Base-by-base conservation (phyloP, 2,888 invertebrate species). In the Neoascia interrupta region DNA sequence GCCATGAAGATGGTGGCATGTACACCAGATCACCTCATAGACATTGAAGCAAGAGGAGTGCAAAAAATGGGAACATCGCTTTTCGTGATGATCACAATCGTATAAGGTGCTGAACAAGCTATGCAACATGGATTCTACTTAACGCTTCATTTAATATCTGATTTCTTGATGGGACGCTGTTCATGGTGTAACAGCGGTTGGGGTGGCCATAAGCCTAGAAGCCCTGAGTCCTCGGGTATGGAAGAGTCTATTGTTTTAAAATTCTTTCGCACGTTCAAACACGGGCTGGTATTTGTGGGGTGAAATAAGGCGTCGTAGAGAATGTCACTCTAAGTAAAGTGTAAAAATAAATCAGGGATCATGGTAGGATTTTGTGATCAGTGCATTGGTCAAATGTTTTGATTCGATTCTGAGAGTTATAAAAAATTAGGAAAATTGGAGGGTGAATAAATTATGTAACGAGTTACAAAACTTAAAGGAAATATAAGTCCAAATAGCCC, bases 1-100 rank as follows among this genome's bases (percentile, higher is more conserved):
- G 61, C 37, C 28, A n/a, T 2, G 36, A n/a, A 36, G 58, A 66
- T 73, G 73, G 79, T 79, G 73, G 73, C 60, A 72, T 75, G 47
- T 49, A 31, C 31, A 31, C 4, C 31, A 31, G 69, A 69, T 43
- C 69, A 31, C 39, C 21, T 18, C 45, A 54, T 26, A 31, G 56
- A 39, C 16, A 18, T 41, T 18, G 18, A 10, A 16, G 28, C 16
- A 13, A 34, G 60, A 39, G n/a, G 51, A 72, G 72, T 79, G 72
- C 73, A 73, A 72, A 73, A 79, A 79, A 79, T 79, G 73, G 79
- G 61, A 79, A 79, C 73, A 79, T 66, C 73, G 68, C 79, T 68
- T 63, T 56, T 79, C 79, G 79, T 79, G 79, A 73, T 79, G 79
- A 79, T 79, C 79, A 79, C 79, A 79, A 79, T 79, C 79, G 73